Base-by-base conservation (phyloP, 2,797 vertebrate genomes). In the Pelodytes ibericus region DNA sequence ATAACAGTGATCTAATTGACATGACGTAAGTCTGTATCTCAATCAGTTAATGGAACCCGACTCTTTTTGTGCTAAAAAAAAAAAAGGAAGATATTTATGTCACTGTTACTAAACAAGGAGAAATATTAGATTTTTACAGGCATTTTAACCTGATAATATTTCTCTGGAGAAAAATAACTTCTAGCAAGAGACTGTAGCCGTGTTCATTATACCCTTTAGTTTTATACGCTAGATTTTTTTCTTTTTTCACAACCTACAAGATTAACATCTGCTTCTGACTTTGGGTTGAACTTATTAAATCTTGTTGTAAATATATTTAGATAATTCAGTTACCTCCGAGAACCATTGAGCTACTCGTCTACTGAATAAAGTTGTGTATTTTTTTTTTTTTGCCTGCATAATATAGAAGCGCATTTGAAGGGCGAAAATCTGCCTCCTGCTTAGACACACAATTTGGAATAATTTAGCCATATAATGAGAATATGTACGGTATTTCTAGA, bases 221-320 rank as follows among this genome's bases (percentile, higher is more conserved):
- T 71, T 77, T 78, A 65, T 49, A 30, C 22, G 30, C 20, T 11
- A 24, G 24, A 56, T 49, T 66, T 49, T 72, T 59, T 47, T 13
- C 41, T 49, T 66, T 49, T 72, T 59, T 47, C n/a, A 51, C 51
- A 64, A 47, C 47, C 47, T 71, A 30, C 13, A 18, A 33, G 39
- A 49, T 60, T 33, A 57, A 72, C 61, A 31, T 65, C 60, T 58
- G 13, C 53, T 66, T 71, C 72, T 78, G 61, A 78, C 69, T 60
- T 66, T 78, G 69, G 22, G 36, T 24, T 72, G 61, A 51, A 66
- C 69, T 51, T 77, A 66, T 60, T 77, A 59, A 77, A 77, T 72
- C 61, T n/a, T 15, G 39, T 66, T 51, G 47, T 30, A 77, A 59
- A 63, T 71, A 77, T 71, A 71, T 66, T 71, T 72, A 10, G 22